phyloP scores from a whole-genome alignment of 2,797 vertebrate species.

The Micrastur ruficollis region DNA sequence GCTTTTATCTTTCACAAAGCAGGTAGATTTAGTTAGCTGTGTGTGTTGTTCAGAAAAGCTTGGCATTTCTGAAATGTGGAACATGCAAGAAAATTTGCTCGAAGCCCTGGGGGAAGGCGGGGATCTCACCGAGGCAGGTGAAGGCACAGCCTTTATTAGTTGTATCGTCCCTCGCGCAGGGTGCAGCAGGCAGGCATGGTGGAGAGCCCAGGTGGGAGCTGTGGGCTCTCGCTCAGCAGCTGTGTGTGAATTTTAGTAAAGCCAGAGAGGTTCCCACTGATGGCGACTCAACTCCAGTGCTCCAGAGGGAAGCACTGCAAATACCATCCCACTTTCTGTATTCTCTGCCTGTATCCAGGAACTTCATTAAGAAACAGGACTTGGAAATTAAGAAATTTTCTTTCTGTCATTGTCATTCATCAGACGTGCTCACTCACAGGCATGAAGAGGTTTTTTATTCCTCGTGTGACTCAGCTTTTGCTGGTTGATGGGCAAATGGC shows the following conservation, averaged over 20 bases:
- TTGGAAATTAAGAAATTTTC: neutral
- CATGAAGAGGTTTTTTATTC: neutral
- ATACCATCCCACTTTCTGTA: neutral
- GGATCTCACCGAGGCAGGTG: neutral
- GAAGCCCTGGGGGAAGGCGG: neutral
- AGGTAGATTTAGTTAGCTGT: neutral
- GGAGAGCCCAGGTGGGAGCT: neutral
- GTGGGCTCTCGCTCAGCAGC: neutral
- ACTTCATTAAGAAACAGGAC: neutral
- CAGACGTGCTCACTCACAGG: accelerated
- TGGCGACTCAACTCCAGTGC: neutral
- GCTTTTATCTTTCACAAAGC: neutral
- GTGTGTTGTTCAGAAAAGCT: neutral
- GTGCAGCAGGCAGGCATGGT: neutral
- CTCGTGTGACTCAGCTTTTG: neutral
- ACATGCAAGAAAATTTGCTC: neutral
- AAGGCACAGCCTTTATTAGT: accelerated
- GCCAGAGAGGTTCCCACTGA: neutral
- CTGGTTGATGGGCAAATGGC: neutral
- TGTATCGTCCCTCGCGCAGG: neutral
- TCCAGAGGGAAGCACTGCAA: neutral
- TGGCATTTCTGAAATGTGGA: neutral
- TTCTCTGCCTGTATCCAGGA: neutral
- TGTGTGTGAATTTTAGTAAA: neutral
- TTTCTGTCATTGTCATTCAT: neutral